Conservation (phyloP, 2,797 vertebrate species). For the Pseudochromis fuscus region DNA sequence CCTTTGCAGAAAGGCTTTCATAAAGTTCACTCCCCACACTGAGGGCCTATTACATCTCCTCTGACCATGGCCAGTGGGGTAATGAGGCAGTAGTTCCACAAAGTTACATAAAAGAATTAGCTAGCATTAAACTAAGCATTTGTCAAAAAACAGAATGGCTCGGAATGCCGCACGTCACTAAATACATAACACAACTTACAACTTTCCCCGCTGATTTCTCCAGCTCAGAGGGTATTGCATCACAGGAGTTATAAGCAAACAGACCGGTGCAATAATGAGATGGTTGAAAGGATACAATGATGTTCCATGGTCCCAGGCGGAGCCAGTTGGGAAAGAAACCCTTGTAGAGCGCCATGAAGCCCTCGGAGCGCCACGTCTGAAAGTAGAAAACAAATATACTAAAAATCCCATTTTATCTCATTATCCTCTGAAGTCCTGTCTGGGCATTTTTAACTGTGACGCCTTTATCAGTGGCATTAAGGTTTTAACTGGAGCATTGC, state of each 20-base stretch:
- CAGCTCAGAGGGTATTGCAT: slow-evolving; percentile 30
- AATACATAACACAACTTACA: slow-evolving; percentile 20
- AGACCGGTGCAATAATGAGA: slow-evolving; percentile 21
- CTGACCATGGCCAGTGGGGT: slow-evolving; percentile 5
- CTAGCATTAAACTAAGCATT: slow-evolving; percentile 38
- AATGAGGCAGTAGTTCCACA: slow-evolving; percentile 31
- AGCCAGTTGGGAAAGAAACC: slow-evolving; percentile 99
- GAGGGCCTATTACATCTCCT: background rate
- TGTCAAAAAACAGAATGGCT: background rate
- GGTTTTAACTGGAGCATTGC: slow-evolving; percentile 10
- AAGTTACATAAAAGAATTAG: slow-evolving; percentile 57
- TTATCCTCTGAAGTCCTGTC: slow-evolving; percentile 31
- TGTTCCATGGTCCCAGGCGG: slow-evolving; percentile 97
- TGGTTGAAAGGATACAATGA: slow-evolving; percentile 95
- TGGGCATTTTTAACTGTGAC: background rate
- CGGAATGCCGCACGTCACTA: slow-evolving; percentile 12
- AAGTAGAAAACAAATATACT: slow-evolving; percentile 50
- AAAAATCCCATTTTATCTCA: slow-evolving; percentile 26
- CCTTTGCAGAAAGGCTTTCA: slow-evolving; percentile 14
- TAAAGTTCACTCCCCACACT: slow-evolving; percentile 3
- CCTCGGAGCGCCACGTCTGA: slow-evolving; percentile 95
- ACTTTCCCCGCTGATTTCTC: slow-evolving; percentile 26
- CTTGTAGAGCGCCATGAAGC: slow-evolving; percentile 97
- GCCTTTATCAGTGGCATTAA: background rate
- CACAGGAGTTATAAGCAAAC: slow-evolving; percentile 30